phyloP scores from a whole-genome alignment of 2,113 vertebrate genomes.

The Clinocottus analis region DNA sequence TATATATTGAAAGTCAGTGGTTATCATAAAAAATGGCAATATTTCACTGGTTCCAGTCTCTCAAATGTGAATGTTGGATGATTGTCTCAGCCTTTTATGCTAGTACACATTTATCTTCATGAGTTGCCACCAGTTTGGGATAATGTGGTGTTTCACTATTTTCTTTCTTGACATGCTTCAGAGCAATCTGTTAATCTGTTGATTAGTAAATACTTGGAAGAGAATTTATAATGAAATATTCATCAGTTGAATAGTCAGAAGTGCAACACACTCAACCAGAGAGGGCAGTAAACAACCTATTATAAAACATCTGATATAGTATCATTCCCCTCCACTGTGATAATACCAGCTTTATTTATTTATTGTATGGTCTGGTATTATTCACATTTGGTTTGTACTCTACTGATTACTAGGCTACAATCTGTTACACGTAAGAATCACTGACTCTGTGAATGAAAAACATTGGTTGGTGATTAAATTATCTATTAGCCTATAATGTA shows the following conservation, averaged over 20 bases:
- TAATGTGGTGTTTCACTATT: no score
- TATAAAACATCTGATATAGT: neutral
- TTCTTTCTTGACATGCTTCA: no score
- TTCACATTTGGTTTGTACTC: neutral
- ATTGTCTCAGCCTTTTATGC: neutral
- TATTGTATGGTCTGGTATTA: neutral
- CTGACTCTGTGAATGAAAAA: neutral
- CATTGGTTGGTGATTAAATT: neutral
- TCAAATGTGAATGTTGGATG: neutral
- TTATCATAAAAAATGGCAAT: neutral
- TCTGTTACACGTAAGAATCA: neutral
- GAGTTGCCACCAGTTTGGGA: no score
- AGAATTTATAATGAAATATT: neutral
- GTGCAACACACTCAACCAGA: neutral
- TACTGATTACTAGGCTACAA: neutral
- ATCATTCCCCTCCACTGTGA: neutral
- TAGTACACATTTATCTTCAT: neutral
- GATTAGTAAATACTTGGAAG: no score
- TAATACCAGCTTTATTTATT: neutral
- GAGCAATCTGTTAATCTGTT: no score
- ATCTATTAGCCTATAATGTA: neutral
- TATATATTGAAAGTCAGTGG: no score
- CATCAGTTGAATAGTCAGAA: neutral
- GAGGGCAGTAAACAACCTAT: constrained; percentile 1
- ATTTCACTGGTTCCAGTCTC: neutral